These are phyloP conservation scores for Microtus californicus DNA, from an alignment of 2,797 vertebrate genomes.

Conservation along the genomic window DNA sequence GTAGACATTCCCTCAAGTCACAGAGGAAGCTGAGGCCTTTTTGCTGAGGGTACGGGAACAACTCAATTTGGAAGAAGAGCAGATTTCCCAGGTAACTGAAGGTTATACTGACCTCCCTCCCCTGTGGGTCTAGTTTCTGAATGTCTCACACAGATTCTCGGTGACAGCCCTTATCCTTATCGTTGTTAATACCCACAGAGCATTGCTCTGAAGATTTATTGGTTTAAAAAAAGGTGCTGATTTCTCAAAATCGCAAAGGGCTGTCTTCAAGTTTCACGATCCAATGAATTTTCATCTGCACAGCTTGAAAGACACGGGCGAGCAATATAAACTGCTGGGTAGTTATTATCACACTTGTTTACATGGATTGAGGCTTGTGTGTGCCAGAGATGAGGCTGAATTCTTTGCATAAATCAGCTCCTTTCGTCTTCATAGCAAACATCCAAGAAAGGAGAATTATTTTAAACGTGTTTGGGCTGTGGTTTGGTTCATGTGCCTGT, in stretches of 20 bases:
- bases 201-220: conserved; percentile 5
- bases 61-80: conserved; percentile 56
- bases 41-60: conserved; percentile 63
- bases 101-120: neutral
- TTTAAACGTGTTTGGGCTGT: neutral
- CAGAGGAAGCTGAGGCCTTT: conserved; percentile 19
- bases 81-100: conserved; percentile 53
- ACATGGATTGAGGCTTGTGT: neutral
- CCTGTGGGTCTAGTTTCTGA: neutral
- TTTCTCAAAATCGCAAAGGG: conserved; percentile 50
- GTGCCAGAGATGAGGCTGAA: neutral
- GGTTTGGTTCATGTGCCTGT: neutral
- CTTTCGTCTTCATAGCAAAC: neutral
- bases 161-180: neutral
- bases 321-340: neutral
- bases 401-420: neutral
- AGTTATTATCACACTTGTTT: neutral
- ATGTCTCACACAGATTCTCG: conserved; percentile 6
- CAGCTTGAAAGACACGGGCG: neutral
- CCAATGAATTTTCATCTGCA: neutral
- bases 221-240: conserved; percentile 6
- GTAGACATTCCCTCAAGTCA: conserved; percentile 23
- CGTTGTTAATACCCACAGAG: conserved; percentile 37
- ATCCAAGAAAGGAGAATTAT: neutral
- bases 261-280: neutral